Conservation (phyloP, 1,140 invertebrate genomes). For the Cyclina sinensis region DNA sequence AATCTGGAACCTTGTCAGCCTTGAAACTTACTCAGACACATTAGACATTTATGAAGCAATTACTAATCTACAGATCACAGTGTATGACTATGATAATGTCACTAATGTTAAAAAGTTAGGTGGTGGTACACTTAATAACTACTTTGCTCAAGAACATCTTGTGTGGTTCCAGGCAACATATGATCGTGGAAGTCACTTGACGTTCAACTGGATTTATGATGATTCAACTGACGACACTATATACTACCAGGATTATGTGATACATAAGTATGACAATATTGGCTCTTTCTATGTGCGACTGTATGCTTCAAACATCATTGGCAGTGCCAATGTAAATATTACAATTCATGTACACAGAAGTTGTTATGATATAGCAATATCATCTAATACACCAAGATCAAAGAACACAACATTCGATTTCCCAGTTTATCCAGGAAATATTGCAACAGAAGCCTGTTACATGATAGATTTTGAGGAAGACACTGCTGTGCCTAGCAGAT, state of each 20-base stretch:
- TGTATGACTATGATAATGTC: constrained; percentile 54
- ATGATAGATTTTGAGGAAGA: constrained; percentile 70
- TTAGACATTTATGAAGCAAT: constrained; percentile 73
- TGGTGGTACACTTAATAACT: constrained; percentile 50
- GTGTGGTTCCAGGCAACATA: constrained; percentile 60
- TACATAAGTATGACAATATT: constrained; percentile 60
- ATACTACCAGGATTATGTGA: constrained; percentile 50
- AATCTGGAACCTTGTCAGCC: constrained; percentile 71
- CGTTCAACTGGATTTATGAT: constrained; percentile 69
- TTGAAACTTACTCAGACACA: constrained; percentile 46
- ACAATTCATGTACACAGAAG: constrained; percentile 66
- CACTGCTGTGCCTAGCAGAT: constrained; percentile 55
- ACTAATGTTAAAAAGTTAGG: constrained; percentile 56
- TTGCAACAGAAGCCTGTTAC: constrained; percentile 73
- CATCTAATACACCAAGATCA: constrained; percentile 55
- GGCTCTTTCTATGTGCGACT: constrained; percentile 56
- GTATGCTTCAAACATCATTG: constrained; percentile 59
- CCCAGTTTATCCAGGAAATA: constrained; percentile 66
- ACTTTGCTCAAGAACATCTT: constrained; percentile 69
- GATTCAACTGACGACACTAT: constrained; percentile 54
- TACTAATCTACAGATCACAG: constrained; percentile 38
- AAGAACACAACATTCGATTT: constrained; percentile 72
- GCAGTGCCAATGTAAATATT: background rate
- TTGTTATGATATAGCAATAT: constrained; percentile 65
- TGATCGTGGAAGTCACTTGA: constrained; percentile 69